Evolutionary conservation across 2,888 invertebrate genomes (phyloP).

Genomic region (Leptinotarsa haldemani): DNA sequence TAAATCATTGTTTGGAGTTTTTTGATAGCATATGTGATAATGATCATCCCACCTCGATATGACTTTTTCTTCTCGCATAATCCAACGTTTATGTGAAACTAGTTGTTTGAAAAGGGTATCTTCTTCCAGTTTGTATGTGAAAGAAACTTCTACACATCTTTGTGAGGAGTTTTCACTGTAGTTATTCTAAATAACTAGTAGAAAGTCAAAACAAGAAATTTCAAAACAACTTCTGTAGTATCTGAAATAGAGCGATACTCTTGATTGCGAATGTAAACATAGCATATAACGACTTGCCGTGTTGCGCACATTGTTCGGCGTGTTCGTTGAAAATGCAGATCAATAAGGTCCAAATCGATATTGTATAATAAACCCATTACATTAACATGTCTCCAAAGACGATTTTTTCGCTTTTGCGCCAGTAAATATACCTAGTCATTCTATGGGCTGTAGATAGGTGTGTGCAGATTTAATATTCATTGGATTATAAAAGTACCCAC

Average conservation of each 20-base stretch:
- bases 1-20: too few relatives aligned
- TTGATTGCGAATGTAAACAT: slow-evolving; percentile 18
- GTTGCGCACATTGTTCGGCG: slow-evolving; percentile 36
- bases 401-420: slow-evolving; percentile 35
- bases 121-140: too few relatives aligned
- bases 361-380: slow-evolving; percentile 49
- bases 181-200: too few relatives aligned
- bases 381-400: slow-evolving; percentile 44
- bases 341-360: slow-evolving; percentile 47
- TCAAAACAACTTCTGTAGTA: neutral
- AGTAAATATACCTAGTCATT: slow-evolving; percentile 19
- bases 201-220: neutral
- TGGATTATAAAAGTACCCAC: neutral
- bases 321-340: slow-evolving; percentile 38
- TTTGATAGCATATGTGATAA: too few relatives aligned
- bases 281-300: slow-evolving; percentile 16
- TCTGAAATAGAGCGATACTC: neutral
- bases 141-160: too few relatives aligned
- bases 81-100: too few relatives aligned
- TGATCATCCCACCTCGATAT: too few relatives aligned
- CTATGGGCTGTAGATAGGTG: slow-evolving; percentile 8
- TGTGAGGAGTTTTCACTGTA: too few relatives aligned
- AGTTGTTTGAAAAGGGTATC: too few relatives aligned
- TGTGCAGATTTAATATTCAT: neutral
- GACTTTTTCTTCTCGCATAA: too few relatives aligned